A percentile compares a stretch with the other conserved stretches of the same genome.
These are phyloP conservation scores for Lagocephalus sceleratus DNA, from an alignment of 2,797 vertebrate species.

Conservation along the genomic window DNA sequence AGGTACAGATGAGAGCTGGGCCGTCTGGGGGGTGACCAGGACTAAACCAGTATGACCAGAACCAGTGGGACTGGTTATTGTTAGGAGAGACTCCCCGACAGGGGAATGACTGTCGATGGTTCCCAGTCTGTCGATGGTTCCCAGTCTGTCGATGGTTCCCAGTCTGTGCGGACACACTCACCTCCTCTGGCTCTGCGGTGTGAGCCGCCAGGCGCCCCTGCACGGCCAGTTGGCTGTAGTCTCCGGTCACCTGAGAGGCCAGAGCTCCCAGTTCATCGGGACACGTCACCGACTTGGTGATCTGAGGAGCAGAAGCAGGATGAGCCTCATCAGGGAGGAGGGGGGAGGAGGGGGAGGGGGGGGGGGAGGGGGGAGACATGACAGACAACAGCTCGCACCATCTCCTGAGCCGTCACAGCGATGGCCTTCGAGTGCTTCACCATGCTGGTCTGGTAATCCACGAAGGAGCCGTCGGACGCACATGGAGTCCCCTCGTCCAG, in stretches of 20 bases:
- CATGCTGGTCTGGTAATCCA: constrained; percentile 97
- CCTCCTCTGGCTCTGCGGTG: constrained; percentile 95
- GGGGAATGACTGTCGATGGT: too few relatives aligned
- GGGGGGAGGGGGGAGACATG: too few relatives aligned
- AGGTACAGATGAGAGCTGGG: background rate
- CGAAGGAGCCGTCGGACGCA: constrained; percentile 90
- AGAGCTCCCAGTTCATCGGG: constrained; percentile 93
- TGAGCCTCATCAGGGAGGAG: background rate
- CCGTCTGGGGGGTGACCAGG: too few relatives aligned
- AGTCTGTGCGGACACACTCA: constrained; percentile 49
- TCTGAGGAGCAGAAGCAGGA: constrained; percentile 72
- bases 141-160: too few relatives aligned
- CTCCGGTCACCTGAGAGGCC: constrained; percentile 94
- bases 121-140: too few relatives aligned
- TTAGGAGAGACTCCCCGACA: too few relatives aligned
- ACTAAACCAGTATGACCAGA: too few relatives aligned
- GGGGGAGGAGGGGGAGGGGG: too few relatives aligned
- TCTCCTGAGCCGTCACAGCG: constrained; percentile 95
- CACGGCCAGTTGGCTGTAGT: constrained; percentile 93
- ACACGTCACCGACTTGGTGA: constrained; percentile 97
- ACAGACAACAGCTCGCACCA: constrained; percentile 71
- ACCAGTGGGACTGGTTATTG: too few relatives aligned
- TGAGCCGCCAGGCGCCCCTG: constrained; percentile 93
- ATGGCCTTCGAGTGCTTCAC: constrained; percentile 96
- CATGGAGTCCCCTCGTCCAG: constrained; percentile 93